Base-by-base conservation (phyloP, 2,113 vertebrate genomes). In the Gila orcuttii region DNA sequence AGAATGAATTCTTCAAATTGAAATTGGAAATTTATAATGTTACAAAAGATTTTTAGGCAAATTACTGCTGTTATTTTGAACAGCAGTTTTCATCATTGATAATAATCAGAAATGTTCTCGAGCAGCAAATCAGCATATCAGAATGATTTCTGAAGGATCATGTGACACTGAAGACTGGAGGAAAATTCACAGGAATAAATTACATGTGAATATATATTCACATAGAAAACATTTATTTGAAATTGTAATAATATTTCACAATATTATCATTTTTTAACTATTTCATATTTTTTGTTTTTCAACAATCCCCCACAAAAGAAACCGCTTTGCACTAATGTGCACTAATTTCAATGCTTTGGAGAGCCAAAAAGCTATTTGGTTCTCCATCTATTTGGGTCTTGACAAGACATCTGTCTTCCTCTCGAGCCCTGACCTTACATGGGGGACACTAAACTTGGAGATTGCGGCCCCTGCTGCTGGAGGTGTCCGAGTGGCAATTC, bases 361-460 rank as follows among this genome's bases (percentile, higher is more conserved):
- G 39, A 42, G 21, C 36, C 69, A 42, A 42, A 71, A 42, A 42
- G 69, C 23, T 10, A 42, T 42, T 73, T n/a, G 69, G 21, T 23
- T 71, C 36, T 73, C 31, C 19, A 3, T 92, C 87, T 91, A 90
- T 89, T 91, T 87, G 84, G 71, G 80, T 91, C 86, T 59, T 87
- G 89, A 89, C 82, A 76, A 83, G 89, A 86, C 88, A 87, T 88
- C 85, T 90, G 90, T 71, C 62, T 76, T 50, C 89, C 87, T 78
- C 78, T 68, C 75, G 21, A 23, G 33, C 84, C 74, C 86, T 92
- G 86, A 9, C 90, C 90, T 76, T 92, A 92, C 90, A 94, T 91
- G 94, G 94, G 82, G 74, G 81, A 60, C 87, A 88, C 93, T 94
- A 94, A 94, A 93, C 91, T 94, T 89, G 92, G 92, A 93, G 87